Conservation (phyloP, 1,140 invertebrate genomes). For the Hyposmocoma kahamanoa region DNA sequence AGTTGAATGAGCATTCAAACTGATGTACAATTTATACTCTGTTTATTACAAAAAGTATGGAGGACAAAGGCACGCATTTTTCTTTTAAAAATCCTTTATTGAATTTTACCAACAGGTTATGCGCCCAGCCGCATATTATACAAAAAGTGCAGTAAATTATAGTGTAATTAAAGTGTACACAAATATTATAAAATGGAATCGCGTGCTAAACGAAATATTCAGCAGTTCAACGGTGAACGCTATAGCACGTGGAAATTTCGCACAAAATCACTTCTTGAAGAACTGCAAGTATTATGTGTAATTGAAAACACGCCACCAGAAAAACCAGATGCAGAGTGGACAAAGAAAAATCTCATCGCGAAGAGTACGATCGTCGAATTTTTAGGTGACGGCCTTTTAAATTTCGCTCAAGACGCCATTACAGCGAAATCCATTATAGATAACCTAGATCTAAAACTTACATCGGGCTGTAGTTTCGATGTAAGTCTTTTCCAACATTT, state of each 20-base stretch:
- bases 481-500: constrained; percentile 51
- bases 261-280: constrained; percentile 25
- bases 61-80: no score
- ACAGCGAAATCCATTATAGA: constrained; percentile 19
- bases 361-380: constrained; percentile 44
- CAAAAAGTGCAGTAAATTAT: background rate
- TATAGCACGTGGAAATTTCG: constrained; percentile 39
- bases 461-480: constrained; percentile 32
- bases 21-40: no score
- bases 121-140: background rate
- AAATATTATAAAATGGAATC: background rate
- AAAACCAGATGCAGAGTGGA: constrained; percentile 24
- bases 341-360: constrained; percentile 31
- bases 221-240: constrained; percentile 31
- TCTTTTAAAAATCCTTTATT: no score
- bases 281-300: constrained; percentile 26
- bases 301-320: constrained; percentile 27
- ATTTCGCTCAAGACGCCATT: constrained; percentile 38
- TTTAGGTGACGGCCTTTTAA: constrained; percentile 42
- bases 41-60: no score
- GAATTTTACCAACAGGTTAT: constrained; percentile 7
- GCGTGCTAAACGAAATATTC: constrained; percentile 20
- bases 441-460: constrained; percentile 47
- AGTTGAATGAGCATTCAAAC: no score
- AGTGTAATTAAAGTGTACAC: background rate